These are phyloP conservation scores for Catharus ustulatus DNA, from an alignment of 2,797 vertebrate genomes.

Conservation along the genomic window DNA sequence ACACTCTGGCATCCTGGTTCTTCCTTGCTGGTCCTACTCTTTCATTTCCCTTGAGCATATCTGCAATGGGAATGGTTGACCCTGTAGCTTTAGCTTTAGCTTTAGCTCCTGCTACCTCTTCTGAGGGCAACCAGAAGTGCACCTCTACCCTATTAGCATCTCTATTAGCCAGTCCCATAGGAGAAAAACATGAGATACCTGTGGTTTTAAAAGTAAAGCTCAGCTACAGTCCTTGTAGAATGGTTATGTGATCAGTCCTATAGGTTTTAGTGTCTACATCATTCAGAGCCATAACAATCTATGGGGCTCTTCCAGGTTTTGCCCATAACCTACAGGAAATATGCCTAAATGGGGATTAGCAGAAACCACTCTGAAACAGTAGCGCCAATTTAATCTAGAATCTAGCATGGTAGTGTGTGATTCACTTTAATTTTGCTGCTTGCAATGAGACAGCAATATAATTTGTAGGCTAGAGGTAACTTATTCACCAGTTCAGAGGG, in stretches of 20 bases:
- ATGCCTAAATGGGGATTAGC: neutral
- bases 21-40: neutral
- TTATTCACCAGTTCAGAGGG: accelerated
- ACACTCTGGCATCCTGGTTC: neutral
- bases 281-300: neutral
- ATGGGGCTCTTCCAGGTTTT: neutral
- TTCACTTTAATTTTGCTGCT: neutral
- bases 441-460: neutral
- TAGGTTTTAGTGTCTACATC: neutral
- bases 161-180: neutral
- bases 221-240: neutral
- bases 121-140: neutral
- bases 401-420: neutral
- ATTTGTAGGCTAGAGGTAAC: neutral
- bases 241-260: accelerated
- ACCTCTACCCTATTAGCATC: neutral
- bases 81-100: neutral
- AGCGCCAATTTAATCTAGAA: neutral
- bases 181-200: neutral
- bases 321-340: neutral
- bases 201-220: neutral
- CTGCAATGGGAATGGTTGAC: neutral
- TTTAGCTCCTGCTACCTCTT: neutral
- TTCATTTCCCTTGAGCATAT: neutral
- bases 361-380: neutral